Evolutionary conservation across 2,888 invertebrate genomes (phyloP), one percentile per base, ranked within the genome.

Genomic region (Empis stercorea): DNA sequence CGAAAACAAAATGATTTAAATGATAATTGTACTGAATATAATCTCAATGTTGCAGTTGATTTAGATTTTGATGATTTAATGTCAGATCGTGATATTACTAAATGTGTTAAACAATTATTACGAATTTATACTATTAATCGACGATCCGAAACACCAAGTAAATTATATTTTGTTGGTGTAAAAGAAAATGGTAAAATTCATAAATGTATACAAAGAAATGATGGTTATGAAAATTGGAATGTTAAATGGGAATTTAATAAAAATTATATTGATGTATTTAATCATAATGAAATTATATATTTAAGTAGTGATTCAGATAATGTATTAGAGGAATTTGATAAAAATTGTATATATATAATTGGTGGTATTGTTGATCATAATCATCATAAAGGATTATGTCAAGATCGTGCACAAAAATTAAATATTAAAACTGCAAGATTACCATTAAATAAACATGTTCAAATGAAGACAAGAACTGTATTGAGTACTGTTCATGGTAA

Each of bases 301-400:
- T 74, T 99, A 54, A 86, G 87, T 5, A 92, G 94, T 67, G 97
- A 99, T 67, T 96, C 96, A 13, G 84, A 88, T 42, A 91, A 89
- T 71, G 70, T 91, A 7, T 76, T 97, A 53, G 76, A 79, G 48
- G 66, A 68, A 45, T 73, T 94, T 58, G 82, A 87, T 56, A 77
- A 84, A 17, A 76, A 81, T 52, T 84, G 84, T 61, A 78, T 83
- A 41, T 99, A 97, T 62, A 80, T 99, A 44, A 96, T 99, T 64
- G 99, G 99, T 37, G 99, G 96, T 23, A 72, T 99, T 40, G 94
- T 99, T 0, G 99, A 99, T 71, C 97, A 99, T 64, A 99, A 99
- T 71, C 78, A 84, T 56, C 86, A 94, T 56, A 97, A 96, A 83
- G 94, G 94, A 3, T 69, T 88, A 14, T 95, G 95, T 62, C 79